These are phyloP conservation scores for Oxytorus armatus DNA, from an alignment of 2,888 invertebrate species.

Conservation along the genomic window DNA sequence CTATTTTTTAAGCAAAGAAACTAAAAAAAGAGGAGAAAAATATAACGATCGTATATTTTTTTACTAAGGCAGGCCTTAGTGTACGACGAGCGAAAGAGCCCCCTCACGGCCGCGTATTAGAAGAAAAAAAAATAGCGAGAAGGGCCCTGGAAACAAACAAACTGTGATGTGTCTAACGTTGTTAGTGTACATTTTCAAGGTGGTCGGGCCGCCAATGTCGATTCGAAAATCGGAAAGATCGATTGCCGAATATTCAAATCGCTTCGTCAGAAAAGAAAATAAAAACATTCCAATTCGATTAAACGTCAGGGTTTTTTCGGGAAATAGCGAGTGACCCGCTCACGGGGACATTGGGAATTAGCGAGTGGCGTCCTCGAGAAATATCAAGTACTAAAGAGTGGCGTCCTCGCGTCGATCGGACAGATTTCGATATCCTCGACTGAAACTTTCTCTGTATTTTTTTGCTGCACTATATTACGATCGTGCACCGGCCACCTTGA, in stretches of 20 bases:
- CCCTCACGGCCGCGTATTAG: constrained; percentile 60
- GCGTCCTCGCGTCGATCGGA: background rate
- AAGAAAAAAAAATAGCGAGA: constrained; percentile 49
- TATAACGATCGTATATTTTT: constrained; percentile 84
- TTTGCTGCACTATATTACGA: background rate
- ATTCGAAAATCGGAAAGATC: constrained; percentile 11
- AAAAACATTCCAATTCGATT: background rate
- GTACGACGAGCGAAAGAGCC: constrained; percentile 67
- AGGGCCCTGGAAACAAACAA: constrained; percentile 55
- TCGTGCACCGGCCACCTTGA: constrained; percentile 43
- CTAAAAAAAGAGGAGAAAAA: constrained; percentile 27
- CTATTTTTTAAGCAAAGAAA: constrained; percentile 82
- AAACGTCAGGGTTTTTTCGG: no score
- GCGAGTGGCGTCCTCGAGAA: background rate
- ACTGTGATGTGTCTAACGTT: constrained; percentile 61
- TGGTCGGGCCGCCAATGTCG: constrained; percentile 39
- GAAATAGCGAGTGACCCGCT: background rate
- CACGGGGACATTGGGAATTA: background rate
- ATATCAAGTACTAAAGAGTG: background rate
- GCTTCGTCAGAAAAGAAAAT: background rate
- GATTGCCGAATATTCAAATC: background rate
- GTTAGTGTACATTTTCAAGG: constrained; percentile 32
- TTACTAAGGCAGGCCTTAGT: constrained; percentile 84
- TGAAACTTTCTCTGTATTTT: background rate
- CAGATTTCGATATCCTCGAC: background rate